Conservation (phyloP, 2,888 invertebrate species). For the Microctonus hyperodae region DNA sequence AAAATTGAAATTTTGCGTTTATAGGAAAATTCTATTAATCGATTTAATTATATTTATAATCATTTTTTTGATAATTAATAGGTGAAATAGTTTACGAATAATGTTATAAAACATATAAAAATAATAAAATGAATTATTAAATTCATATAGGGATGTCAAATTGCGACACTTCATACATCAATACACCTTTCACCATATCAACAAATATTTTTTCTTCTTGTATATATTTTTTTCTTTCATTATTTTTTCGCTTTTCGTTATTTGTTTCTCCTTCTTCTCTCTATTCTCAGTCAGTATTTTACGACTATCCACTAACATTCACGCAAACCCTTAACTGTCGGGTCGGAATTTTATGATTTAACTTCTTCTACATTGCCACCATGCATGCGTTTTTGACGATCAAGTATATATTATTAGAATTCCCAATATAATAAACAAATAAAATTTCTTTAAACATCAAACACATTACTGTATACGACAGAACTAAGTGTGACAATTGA, state of each 20-base stretch:
- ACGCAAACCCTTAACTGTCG: constrained; percentile 41
- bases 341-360: constrained; percentile 28
- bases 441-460: neutral
- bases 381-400: neutral
- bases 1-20: too few relatives aligned
- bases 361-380: neutral
- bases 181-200: neutral
- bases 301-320: constrained; percentile 44
- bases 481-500: neutral
- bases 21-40: too few relatives aligned
- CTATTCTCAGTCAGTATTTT: constrained; percentile 33
- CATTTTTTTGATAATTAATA: too few relatives aligned
- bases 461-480: neutral
- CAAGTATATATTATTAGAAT: neutral
- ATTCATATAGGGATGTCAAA: neutral
- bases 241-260: constrained; percentile 1
- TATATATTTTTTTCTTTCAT: constrained; percentile 2
- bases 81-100: too few relatives aligned
- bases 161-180: neutral
- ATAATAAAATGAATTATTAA: too few relatives aligned
- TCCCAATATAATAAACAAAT: neutral
- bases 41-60: too few relatives aligned
- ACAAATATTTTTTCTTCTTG: neutral
- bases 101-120: too few relatives aligned
- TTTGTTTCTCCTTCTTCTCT: constrained; percentile 20